Evolutionary conservation across 2,797 vertebrate genomes (phyloP).

Genomic region (Rhinoraja longicauda): DNA sequence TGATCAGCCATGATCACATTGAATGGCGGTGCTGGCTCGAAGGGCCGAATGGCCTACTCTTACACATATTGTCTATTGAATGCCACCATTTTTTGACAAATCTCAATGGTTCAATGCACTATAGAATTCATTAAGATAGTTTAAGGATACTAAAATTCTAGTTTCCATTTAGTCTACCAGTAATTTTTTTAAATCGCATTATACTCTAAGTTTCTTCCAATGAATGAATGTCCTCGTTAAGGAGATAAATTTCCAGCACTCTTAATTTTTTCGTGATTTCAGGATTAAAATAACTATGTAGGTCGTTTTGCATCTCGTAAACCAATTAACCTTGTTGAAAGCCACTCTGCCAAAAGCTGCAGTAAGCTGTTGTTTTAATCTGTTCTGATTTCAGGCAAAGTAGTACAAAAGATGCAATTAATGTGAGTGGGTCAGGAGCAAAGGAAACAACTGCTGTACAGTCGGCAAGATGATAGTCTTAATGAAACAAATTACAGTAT

Average conservation of each 20-base stretch:
- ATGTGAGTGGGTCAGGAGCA: not conserved
- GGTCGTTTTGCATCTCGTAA: not conserved
- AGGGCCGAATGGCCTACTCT: no score
- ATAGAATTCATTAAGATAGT: not conserved
- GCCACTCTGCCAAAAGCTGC: not conserved
- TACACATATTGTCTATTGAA: no score
- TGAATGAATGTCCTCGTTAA: not conserved
- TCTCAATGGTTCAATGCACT: not conserved
- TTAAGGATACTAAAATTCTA: constrained; percentile 15
- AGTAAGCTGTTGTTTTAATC: not conserved
- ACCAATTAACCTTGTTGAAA: not conserved
- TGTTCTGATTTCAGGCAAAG: not conserved
- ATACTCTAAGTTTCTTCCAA: not conserved
- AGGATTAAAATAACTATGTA: not conserved
- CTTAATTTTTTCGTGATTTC: not conserved
- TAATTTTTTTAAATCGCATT: not conserved
- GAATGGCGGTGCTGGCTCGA: no score
- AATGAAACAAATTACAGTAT: not conserved
- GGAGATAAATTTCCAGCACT: not conserved
- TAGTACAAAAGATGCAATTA: not conserved
- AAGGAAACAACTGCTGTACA: not conserved
- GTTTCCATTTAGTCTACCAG: not conserved
- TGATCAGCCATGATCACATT: no score
- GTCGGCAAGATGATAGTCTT: not conserved
- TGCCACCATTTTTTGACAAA: not conserved